Conservation (phyloP, 2,888 invertebrate species). For the Metopia argyrocephala region DNA sequence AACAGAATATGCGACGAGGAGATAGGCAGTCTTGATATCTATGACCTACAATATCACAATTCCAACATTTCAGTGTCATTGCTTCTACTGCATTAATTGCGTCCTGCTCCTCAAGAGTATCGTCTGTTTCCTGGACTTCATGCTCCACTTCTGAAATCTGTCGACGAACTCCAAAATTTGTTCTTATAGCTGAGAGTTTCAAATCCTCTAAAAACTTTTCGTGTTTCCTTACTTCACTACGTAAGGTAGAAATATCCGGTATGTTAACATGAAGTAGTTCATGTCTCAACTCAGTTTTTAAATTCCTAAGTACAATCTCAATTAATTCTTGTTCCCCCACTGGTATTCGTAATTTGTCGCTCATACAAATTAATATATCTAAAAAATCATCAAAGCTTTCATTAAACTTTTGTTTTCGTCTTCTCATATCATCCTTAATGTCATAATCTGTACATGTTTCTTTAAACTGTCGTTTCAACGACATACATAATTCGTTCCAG, state of each 20-base stretch:
- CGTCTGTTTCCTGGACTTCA: not conserved
- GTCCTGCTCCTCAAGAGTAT: not conserved
- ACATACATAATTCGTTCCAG: conserved; percentile 27
- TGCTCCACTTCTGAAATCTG: conserved; percentile 13
- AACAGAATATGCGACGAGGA: conserved; percentile 35
- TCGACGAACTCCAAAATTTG: not conserved
- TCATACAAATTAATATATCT: conserved; percentile 25
- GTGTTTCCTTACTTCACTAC: conserved; percentile 19
- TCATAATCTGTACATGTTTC: conserved; percentile 36
- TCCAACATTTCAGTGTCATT: conserved; percentile 28
- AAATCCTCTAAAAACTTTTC: conserved; percentile 16
- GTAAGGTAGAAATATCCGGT: not conserved
- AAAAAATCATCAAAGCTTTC: conserved; percentile 41
- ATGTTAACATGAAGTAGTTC: not conserved
- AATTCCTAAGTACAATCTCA: conserved; percentile 32
- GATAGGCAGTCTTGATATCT: conserved; percentile 32
- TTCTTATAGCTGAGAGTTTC: not conserved
- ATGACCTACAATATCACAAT: conserved; percentile 27
- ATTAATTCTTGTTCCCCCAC: conserved; percentile 22
- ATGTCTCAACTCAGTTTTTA: conserved; percentile 11
- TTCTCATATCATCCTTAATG: conserved; percentile 36
- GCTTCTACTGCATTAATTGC: not conserved
- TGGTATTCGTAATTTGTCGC: conserved; percentile 18
- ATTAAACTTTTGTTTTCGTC: conserved; percentile 23
- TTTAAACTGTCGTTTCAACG: conserved; percentile 19